Percentiles rank a stretch among this genome's conserved stretches.
Conservation (phyloP, 2,888 invertebrate species). For the Papilio elwesi region DNA sequence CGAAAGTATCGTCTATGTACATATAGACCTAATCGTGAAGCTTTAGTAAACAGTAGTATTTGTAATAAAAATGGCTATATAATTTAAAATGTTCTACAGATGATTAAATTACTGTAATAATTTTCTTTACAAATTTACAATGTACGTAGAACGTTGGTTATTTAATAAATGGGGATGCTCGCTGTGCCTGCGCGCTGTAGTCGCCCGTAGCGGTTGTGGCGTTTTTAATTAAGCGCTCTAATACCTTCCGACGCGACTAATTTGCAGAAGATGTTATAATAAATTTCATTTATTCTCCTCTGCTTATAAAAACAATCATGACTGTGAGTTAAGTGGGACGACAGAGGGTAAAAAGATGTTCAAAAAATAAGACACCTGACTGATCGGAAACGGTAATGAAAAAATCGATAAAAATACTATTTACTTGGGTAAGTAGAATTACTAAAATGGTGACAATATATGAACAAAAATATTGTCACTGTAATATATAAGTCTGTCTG, state of each 20-base stretch:
- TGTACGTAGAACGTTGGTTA: constrained; percentile 7
- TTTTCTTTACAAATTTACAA: constrained; percentile 15
- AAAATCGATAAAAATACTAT: too few species aligned
- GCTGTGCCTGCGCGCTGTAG: not conserved
- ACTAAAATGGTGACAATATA: too few species aligned
- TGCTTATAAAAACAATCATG: not conserved
- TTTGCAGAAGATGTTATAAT: constrained; percentile 12
- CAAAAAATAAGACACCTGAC: not conserved
- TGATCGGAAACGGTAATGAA: too few species aligned
- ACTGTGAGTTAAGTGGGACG: not conserved
- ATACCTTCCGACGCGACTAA: constrained; percentile 24
- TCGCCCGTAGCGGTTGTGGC: constrained; percentile 15
- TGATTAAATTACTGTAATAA: constrained; percentile 17
- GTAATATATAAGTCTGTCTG: too few species aligned
- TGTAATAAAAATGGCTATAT: not conserved
- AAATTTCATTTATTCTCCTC: constrained; percentile 14
- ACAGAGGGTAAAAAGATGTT: not conserved
- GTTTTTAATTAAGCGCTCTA: constrained; percentile 25
- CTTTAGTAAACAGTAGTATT: not conserved
- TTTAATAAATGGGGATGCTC: constrained; percentile 17
- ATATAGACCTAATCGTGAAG: too few species aligned
- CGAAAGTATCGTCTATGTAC: too few species aligned
- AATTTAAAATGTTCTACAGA: not conserved
- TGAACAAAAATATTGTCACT: too few species aligned
- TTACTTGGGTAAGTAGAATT: too few species aligned